phyloP scores from a whole-genome alignment of 2,113 vertebrate genomes.

The Eptesicus fuscus region DNA sequence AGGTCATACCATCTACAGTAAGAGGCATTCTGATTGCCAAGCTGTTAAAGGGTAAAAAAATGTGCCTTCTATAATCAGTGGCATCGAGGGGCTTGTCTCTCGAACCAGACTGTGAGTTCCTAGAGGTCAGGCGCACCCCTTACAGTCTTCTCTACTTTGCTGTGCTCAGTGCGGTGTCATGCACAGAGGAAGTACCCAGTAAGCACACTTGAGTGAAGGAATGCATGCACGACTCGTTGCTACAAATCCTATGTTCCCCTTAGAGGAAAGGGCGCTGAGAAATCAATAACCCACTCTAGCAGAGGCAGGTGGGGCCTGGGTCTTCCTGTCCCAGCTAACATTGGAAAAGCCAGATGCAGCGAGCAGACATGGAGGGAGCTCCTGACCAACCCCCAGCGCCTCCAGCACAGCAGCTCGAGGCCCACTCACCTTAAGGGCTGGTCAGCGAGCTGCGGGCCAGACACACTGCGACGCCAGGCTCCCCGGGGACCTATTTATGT shows the following conservation, averaged over 20 bases:
- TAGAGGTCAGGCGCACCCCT: background rate
- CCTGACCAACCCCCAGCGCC: accelerated
- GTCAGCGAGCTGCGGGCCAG: constrained; percentile 15
- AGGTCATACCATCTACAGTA: background rate
- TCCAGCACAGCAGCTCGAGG: background rate
- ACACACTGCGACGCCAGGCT: background rate
- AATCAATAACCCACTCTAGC: background rate
- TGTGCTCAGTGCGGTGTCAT: background rate
- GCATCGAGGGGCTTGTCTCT: background rate
- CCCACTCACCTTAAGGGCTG: background rate
- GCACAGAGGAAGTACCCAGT: background rate
- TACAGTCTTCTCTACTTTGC: background rate
- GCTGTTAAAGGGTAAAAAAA: background rate
- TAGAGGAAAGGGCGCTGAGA: background rate
- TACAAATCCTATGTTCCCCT: background rate
- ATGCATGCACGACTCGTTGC: background rate
- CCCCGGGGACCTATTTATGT: constrained; percentile 50
- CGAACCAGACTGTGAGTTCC: background rate
- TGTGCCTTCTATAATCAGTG: background rate
- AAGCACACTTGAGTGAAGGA: background rate
- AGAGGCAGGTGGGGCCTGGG: background rate
- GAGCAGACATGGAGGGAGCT: no score
- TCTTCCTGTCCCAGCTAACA: background rate
- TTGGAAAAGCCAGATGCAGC: background rate
- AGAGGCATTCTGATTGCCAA: background rate